Conservation (phyloP, 2,888 invertebrate genomes). For the Autographa gamma region DNA sequence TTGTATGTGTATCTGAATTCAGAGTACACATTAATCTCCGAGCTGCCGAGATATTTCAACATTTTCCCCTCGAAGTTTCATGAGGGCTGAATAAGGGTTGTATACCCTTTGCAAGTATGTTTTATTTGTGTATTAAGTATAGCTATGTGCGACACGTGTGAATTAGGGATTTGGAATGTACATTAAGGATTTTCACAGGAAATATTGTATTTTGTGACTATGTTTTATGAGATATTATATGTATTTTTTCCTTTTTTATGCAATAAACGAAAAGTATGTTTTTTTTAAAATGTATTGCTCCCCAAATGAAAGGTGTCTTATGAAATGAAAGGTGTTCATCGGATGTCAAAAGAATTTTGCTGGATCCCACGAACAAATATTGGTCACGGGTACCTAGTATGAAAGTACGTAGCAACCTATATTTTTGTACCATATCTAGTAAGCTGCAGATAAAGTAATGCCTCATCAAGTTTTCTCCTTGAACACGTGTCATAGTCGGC, state of each 20-base stretch:
- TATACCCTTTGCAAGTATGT: slow-evolving; percentile 38
- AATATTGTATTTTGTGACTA: not conserved
- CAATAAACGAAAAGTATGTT: too few species aligned
- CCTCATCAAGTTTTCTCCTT: slow-evolving; percentile 31
- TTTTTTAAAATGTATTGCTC: too few species aligned
- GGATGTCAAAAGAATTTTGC: too few species aligned
- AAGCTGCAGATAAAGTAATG: not conserved
- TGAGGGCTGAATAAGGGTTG: slow-evolving; percentile 35
- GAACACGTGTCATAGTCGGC: slow-evolving; percentile 39
- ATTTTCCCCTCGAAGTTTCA: slow-evolving; percentile 46
- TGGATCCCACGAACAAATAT: too few species aligned
- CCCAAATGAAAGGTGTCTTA: too few species aligned
- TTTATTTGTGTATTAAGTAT: slow-evolving; percentile 26
- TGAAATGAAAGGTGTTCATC: too few species aligned
- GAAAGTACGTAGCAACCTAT: too few species aligned
- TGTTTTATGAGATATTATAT: too few species aligned
- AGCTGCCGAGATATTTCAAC: slow-evolving; percentile 37
- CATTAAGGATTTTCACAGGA: not conserved
- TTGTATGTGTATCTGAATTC: slow-evolving; percentile 34
- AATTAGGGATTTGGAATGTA: slow-evolving; percentile 4
- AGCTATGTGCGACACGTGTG: slow-evolving; percentile 14
- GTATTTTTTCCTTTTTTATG: too few species aligned
- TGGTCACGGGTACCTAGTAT: too few species aligned
- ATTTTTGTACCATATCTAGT: too few species aligned
- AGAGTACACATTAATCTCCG: slow-evolving; percentile 43